A percentile compares a stretch with the other conserved stretches of the same genome.
These are phyloP conservation scores for Hemibagrus guttatus DNA, from an alignment of 2,797 vertebrate species.

Conservation along the genomic window DNA sequence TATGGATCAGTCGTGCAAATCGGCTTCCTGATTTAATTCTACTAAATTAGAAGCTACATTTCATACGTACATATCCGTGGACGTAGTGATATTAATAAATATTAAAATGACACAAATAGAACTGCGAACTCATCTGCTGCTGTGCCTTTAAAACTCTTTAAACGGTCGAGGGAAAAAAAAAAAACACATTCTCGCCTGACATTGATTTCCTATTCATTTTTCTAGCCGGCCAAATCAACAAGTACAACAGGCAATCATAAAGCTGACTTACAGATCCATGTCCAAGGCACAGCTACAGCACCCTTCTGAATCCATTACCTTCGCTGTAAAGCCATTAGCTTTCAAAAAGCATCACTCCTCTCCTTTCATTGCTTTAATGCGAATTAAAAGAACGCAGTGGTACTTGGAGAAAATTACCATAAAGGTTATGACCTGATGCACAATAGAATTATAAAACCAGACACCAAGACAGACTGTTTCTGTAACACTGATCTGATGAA, in stretches of 20 bases:
- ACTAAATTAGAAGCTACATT: slow-evolving; percentile 24
- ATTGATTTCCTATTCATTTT: slow-evolving; percentile 84
- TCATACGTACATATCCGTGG: slow-evolving; percentile 22
- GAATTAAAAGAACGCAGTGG: slow-evolving; percentile 60
- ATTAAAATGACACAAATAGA: slow-evolving; percentile 1
- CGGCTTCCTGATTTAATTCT: slow-evolving; percentile 16
- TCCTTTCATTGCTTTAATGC: slow-evolving; percentile 55
- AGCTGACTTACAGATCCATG: slow-evolving; percentile 65
- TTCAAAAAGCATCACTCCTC: slow-evolving; percentile 51
- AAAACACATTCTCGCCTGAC: slow-evolving; percentile 63
- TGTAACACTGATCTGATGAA: slow-evolving; percentile 51
- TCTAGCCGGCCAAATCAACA: slow-evolving; percentile 77
- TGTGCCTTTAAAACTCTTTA: slow-evolving; percentile 67
- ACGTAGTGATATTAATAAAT: slow-evolving; percentile 21
- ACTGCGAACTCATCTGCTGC: slow-evolving; percentile 27
- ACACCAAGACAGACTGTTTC: slow-evolving; percentile 51
- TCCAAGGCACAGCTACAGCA: slow-evolving; percentile 62
- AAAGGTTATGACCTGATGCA: slow-evolving; percentile 56
- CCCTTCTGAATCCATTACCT: slow-evolving; percentile 70
- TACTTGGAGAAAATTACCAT: slow-evolving; percentile 60
- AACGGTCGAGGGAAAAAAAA: slow-evolving; percentile 58
- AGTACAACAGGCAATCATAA: slow-evolving; percentile 82
- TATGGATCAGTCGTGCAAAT: slow-evolving; percentile 46
- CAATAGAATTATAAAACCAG: slow-evolving; percentile 55
- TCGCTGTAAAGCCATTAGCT: slow-evolving; percentile 55